Evolutionary conservation across 2,113 vertebrate species (phyloP).

Genomic region (Bathybates hornii): DNA sequence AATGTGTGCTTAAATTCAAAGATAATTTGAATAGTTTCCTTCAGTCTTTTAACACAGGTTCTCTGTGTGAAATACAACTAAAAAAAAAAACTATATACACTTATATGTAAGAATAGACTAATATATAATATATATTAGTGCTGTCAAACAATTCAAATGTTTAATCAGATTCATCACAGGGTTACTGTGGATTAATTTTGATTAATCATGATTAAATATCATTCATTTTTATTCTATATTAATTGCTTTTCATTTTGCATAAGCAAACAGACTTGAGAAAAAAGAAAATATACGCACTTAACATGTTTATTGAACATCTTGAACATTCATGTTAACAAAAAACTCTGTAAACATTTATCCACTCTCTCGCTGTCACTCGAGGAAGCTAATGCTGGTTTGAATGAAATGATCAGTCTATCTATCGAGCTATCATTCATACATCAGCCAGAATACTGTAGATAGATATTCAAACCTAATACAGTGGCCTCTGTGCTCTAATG

Average conservation of each 20-base stretch:
- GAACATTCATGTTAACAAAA: rapidly evolving
- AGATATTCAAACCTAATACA: rapidly evolving
- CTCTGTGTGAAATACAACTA: not conserved
- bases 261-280: not conserved
- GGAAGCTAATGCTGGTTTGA: not conserved
- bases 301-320: not conserved
- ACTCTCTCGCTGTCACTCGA: not conserved
- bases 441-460: not conserved
- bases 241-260: not conserved
- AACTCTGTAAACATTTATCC: not conserved
- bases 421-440: rapidly evolving
- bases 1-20: not conserved
- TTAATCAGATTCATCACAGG: not conserved
- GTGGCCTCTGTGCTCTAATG: not conserved
- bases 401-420: not conserved
- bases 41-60: not conserved
- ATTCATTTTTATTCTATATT: not conserved
- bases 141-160: rapidly evolving
- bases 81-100: not conserved
- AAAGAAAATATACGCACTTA: rapidly evolving
- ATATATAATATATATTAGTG: not conserved
- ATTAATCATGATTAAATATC: not conserved
- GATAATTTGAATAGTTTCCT: not conserved
- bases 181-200: not conserved
- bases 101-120: too few species aligned